Base-by-base conservation (phyloP, 2,888 invertebrate species). In the Stratiomys singularior region DNA sequence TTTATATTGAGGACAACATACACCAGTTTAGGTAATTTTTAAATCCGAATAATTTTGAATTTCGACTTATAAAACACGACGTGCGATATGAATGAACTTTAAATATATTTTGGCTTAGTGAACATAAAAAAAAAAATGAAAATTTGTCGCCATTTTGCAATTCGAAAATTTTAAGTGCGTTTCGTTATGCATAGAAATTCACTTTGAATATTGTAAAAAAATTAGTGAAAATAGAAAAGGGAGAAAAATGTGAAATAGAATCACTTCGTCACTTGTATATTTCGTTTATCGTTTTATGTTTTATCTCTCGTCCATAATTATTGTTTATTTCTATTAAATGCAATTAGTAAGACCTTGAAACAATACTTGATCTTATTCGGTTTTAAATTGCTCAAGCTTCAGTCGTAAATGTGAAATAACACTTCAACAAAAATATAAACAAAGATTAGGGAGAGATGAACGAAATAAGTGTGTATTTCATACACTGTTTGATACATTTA, bases 121-220 rank as follows among this genome's bases (percentile, higher is more conserved):
- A 52, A 37, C 9, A 52, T 18, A 9, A 52, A 52, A 52, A 52
- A 37, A 37, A 37, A 37, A 5, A 5, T 9, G 9, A 9, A 69
- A 69, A 47, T 46, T 47, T 69, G 69, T 69, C 69, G 72, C 72
- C 56, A 72, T 72, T 72, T 72, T 72, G 52, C 72, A 67, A 44
- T 56, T 52, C 52, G 1, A 72, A 72, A 72, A 56, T 56, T 47
- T 46, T 37, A 5, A 37, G 47, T 25, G 47, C n/a, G 47, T 69
- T 66, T 66, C 37, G n/a, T 66, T 66, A 64, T 9, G 15, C 5
- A 11, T 64, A n/a, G 4, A 37, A 67, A 44, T 37, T 67, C 23
- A 18, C 18, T 44, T 44, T 37, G 28, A 67, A 37, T 44, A 9
- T n/a, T 44, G 37, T 27, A 15, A 69, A 69, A 25, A 69, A n/a